phyloP scores from a whole-genome alignment of 2,797 vertebrate species.

The Hoplostethus atlanticus region DNA sequence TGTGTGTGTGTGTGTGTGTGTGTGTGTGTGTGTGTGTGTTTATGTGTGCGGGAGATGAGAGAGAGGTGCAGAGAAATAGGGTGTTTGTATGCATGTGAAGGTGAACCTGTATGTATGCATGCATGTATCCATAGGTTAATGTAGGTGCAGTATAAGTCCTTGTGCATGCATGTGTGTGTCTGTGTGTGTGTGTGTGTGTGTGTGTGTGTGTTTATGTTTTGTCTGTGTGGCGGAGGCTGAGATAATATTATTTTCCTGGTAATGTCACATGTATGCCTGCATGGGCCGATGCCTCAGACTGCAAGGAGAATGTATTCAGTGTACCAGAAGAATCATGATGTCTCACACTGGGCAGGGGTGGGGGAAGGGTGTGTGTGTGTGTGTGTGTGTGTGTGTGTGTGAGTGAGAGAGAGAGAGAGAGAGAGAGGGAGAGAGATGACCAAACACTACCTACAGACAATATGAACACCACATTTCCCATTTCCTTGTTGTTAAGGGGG shows the following conservation, averaged over 20 bases:
- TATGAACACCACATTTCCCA: slow-evolving; percentile 67
- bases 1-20: slow-evolving; percentile 38
- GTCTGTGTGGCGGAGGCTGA: slow-evolving; percentile 25
- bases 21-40: slow-evolving; percentile 22
- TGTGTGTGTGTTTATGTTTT: slow-evolving; percentile 3
- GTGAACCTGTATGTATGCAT: slow-evolving; percentile 26
- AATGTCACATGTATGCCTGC: slow-evolving; percentile 69
- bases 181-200: slow-evolving; percentile 5
- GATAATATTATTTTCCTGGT: slow-evolving; percentile 62
- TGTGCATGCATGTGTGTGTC: neutral
- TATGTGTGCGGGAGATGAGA: slow-evolving; percentile 2
- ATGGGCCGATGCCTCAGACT: slow-evolving; percentile 66
- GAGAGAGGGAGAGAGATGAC: slow-evolving; percentile 68
- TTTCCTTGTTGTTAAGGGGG: slow-evolving; percentile 54
- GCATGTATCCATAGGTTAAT: slow-evolving; percentile 27
- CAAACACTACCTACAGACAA: slow-evolving; percentile 71
- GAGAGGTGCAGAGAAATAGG: neutral
- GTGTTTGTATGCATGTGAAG: slow-evolving; percentile 42
- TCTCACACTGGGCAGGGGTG: slow-evolving; percentile 65
- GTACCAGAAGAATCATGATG: slow-evolving; percentile 79
- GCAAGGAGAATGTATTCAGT: slow-evolving; percentile 76
- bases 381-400: slow-evolving; percentile 19
- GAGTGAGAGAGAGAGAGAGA: slow-evolving; percentile 7
- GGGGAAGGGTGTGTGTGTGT: slow-evolving; percentile 61
- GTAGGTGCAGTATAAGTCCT: slow-evolving; percentile 42